These are phyloP conservation scores for Halotydeus destructor DNA, from an alignment of 1,140 invertebrate genomes.

Conservation along the genomic window DNA sequence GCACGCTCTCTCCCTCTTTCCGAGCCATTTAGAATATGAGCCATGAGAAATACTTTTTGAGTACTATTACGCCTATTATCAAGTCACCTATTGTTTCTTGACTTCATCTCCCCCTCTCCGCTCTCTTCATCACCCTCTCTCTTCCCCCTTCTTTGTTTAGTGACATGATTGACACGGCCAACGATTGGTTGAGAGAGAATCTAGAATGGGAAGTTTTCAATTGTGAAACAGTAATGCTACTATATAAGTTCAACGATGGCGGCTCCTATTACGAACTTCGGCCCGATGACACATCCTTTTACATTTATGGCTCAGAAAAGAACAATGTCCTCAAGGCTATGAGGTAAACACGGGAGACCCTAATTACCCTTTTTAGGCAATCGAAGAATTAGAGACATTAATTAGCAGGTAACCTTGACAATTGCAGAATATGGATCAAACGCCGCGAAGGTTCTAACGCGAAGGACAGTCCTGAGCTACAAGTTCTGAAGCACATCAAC, in stretches of 20 bases:
- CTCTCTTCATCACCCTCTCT: too few species aligned
- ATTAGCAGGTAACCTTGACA: neutral
- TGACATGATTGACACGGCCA: constrained; percentile 14
- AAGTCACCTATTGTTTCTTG: too few species aligned
- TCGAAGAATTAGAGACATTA: neutral
- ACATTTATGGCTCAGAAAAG: constrained; percentile 14
- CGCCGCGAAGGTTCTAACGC: neutral
- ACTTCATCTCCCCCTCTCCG: too few species aligned
- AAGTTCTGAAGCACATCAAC: neutral
- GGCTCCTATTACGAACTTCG: constrained; percentile 6
- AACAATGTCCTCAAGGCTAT: constrained; percentile 12
- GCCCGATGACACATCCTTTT: constrained; percentile 10
- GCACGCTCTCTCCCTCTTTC: too few species aligned
- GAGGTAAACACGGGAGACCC: too few species aligned
- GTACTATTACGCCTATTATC: too few species aligned
- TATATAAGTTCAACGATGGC: constrained; percentile 10
- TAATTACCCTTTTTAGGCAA: neutral
- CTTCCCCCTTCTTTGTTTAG: too few species aligned
- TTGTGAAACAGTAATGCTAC: constrained; percentile 13
- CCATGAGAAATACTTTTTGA: too few species aligned
- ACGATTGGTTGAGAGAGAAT: constrained; percentile 13
- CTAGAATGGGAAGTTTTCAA: constrained; percentile 11
- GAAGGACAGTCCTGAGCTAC: neutral
- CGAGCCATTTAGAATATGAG: too few species aligned
- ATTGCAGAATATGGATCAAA: constrained; percentile 6